phyloP scores from a whole-genome alignment of 2,113 vertebrate genomes.

The Notechis scutatus region DNA sequence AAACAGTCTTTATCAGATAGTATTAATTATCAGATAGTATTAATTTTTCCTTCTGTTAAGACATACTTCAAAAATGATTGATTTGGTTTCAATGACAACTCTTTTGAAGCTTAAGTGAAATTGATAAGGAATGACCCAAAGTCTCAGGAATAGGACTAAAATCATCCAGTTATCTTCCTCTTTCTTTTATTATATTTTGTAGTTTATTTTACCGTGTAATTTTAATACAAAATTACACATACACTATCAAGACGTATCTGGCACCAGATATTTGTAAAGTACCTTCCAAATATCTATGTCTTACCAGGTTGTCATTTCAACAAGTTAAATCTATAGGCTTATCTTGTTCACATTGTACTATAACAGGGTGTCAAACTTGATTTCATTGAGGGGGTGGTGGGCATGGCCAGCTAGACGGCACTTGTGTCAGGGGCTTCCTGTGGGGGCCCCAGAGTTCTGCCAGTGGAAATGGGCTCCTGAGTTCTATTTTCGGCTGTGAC shows the following conservation, averaged over 20 bases:
- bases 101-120: background rate
- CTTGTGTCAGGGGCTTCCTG: too few relatives aligned
- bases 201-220: background rate
- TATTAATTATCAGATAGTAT: slow-evolving; percentile 27
- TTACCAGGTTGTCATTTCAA: background rate
- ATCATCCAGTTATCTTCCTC: background rate
- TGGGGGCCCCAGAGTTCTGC: too few relatives aligned
- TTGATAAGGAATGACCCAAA: background rate
- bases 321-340: too few relatives aligned
- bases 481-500: too few relatives aligned
- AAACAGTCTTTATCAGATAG: slow-evolving; percentile 21
- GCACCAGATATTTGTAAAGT: background rate
- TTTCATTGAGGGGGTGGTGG: too few relatives aligned
- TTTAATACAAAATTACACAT: background rate
- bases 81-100: slow-evolving; percentile 14
- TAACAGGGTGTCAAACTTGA: too few relatives aligned
- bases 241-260: background rate
- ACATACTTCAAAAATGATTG: background rate
- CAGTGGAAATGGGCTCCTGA: too few relatives aligned
- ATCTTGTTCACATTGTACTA: background rate
- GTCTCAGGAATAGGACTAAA: background rate
- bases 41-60: background rate
- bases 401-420: too few relatives aligned
- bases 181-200: background rate
- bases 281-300: background rate